Conservation (phyloP, 2,797 vertebrate genomes). For the Hephaestus fuliginosus region DNA sequence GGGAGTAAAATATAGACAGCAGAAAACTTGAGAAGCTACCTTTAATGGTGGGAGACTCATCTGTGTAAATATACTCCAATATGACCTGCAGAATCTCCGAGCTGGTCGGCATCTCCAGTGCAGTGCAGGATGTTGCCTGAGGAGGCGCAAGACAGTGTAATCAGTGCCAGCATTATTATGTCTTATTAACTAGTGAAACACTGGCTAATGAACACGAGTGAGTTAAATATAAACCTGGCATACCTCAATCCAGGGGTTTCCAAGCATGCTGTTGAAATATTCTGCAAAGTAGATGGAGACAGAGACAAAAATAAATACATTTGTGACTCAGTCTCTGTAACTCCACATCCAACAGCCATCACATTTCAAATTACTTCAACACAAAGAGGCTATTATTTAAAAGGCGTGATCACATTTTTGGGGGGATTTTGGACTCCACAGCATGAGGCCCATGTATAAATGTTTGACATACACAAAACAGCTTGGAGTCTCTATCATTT, state of each 20-base stretch:
- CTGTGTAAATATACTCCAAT: conserved; percentile 96
- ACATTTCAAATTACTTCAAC: not conserved
- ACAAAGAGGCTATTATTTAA: not conserved
- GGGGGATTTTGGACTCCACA: not conserved
- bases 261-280: conserved; percentile 98
- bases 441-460: not conserved
- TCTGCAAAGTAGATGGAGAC: conserved; percentile 80
- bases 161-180: not conserved
- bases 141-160: conserved; percentile 28
- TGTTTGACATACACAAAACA: not conserved
- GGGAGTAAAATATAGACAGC: not conserved
- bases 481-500: not conserved
- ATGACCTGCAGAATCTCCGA: conserved; percentile 94
- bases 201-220: not conserved
- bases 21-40: conserved; percentile 78
- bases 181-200: not conserved
- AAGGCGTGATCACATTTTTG: not conserved
- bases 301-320: conserved; percentile 16
- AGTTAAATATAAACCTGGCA: conserved; percentile 8
- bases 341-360: not conserved
- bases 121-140: conserved; percentile 92
- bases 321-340: not conserved
- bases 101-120: conserved; percentile 93
- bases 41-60: conserved; percentile 92
- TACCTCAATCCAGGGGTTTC: conserved; percentile 99